These are phyloP conservation scores for Clangula hyemalis DNA, from an alignment of 2,797 vertebrate genomes.

Conservation along the genomic window DNA sequence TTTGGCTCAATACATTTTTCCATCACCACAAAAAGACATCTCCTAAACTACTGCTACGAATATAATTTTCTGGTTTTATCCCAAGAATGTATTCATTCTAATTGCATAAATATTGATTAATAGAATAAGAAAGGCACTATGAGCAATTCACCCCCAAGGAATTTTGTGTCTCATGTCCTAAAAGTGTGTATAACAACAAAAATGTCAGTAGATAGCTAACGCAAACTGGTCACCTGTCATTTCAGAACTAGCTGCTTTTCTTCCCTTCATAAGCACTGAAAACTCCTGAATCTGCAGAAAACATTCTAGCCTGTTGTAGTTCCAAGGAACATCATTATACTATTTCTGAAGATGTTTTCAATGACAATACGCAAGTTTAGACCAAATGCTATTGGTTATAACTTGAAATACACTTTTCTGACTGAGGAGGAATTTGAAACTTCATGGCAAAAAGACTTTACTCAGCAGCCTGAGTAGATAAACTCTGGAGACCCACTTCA, in stretches of 20 bases:
- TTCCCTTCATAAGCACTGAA: background rate
- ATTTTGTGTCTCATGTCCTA: background rate
- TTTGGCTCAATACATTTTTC: constrained; percentile 56
- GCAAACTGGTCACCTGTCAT: background rate
- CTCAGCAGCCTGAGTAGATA: background rate
- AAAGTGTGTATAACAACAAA: background rate
- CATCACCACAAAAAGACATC: background rate
- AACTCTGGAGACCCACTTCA: background rate
- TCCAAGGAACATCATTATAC: background rate
- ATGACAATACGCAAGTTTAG: background rate
- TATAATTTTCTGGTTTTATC: background rate
- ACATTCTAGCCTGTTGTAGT: background rate
- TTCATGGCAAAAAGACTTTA: background rate
- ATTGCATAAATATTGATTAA: background rate
- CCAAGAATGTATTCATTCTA: background rate
- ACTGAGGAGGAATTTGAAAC: background rate
- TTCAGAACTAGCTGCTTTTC: background rate
- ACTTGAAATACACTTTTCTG: background rate
- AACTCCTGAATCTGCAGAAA: background rate
- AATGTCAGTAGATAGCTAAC: background rate
- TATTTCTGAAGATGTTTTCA: background rate
- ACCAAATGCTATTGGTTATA: background rate
- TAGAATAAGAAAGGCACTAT: background rate
- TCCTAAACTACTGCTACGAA: background rate
- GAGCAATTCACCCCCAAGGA: background rate